These are phyloP conservation scores for Tetramorium alpestre DNA, from an alignment of 1,140 invertebrate genomes.

Conservation along the genomic window DNA sequence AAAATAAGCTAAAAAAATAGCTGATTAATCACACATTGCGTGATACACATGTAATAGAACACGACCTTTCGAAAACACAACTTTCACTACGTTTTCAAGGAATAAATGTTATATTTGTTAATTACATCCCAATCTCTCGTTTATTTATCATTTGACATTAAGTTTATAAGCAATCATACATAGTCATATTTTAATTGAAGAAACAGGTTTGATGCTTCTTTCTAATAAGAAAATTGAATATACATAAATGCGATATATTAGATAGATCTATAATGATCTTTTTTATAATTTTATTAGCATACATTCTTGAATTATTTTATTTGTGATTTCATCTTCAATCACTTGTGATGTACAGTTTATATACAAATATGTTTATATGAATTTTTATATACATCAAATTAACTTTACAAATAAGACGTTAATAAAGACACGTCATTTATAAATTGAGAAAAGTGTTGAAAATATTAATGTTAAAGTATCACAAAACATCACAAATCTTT, in stretches of 20 bases:
- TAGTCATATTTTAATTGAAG: neutral
- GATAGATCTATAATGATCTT: neutral
- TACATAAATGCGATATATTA: neutral
- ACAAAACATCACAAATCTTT: constrained; percentile 1
- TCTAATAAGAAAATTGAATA: neutral
- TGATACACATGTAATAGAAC: neutral
- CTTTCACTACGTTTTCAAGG: neutral
- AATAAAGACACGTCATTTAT: neutral
- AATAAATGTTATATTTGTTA: neutral
- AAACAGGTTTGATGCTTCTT: neutral
- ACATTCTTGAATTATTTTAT: neutral
- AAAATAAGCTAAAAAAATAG: neutral
- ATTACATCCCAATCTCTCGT: neutral
- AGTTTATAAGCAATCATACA: neutral
- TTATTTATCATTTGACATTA: neutral
- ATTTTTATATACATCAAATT: neutral
- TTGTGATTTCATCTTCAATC: neutral
- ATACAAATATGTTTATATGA: neutral
- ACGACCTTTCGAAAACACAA: neutral
- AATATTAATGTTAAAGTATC: constrained; percentile 29
- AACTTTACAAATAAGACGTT: neutral
- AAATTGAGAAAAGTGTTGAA: neutral
- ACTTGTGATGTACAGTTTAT: neutral
- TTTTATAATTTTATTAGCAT: neutral
- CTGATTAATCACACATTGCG: neutral